These are phyloP conservation scores for Sandelia bainsii DNA, from an alignment of 2,797 vertebrate species.

Conservation along the genomic window DNA sequence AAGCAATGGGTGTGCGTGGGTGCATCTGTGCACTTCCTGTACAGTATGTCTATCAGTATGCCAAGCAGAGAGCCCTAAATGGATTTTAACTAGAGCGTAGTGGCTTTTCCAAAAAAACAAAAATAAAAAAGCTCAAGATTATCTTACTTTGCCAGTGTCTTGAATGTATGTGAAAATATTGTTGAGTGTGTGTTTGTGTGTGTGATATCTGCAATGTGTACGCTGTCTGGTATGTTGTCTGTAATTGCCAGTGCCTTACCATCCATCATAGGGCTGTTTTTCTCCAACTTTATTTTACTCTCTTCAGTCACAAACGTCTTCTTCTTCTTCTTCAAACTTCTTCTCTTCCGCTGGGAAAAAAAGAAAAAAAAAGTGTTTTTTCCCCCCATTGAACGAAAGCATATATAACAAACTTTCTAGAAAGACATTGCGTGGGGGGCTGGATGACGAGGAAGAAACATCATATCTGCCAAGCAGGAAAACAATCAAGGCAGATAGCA, in stretches of 20 bases:
- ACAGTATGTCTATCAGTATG: constrained; percentile 55
- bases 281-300: constrained; percentile 48
- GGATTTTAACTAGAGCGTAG: constrained; percentile 58
- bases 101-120: constrained; percentile 39
- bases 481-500: constrained; percentile 70
- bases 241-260: constrained; percentile 68
- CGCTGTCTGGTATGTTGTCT: constrained; percentile 59
- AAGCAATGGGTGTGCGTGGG: constrained; percentile 26
- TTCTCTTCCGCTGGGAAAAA: constrained; percentile 47
- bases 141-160: constrained; percentile 64
- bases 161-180: constrained; percentile 52
- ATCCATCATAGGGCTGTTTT: constrained; percentile 67
- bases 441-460: constrained; percentile 60
- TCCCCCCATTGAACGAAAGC: constrained; percentile 50
- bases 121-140: constrained; percentile 56
- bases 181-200: constrained; percentile 29
- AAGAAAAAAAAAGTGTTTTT: constrained; percentile 38
- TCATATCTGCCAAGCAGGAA: constrained; percentile 72
- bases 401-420: constrained; percentile 76
- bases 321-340: background rate
- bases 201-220: constrained; percentile 39
- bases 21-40: constrained; percentile 30
- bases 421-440: constrained; percentile 61
- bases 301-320: constrained; percentile 62
- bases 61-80: constrained; percentile 56